Evolutionary conservation across 2,888 invertebrate species (phyloP).

Genomic region (Malthinus flaveolus): DNA sequence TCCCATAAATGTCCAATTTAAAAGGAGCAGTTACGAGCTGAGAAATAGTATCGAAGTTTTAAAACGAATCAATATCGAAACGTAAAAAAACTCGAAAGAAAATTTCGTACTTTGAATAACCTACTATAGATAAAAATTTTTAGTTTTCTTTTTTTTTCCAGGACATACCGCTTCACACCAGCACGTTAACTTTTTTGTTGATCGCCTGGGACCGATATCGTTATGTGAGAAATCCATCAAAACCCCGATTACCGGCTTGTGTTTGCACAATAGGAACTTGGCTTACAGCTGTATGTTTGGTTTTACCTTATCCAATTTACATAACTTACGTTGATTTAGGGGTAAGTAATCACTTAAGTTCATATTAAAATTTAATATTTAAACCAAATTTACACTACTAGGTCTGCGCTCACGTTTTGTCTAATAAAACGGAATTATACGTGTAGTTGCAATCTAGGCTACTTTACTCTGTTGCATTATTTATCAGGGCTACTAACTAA

Average conservation of each 20-base stretch:
- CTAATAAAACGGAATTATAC: no score
- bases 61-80: not conserved
- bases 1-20: not conserved
- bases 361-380: not conserved
- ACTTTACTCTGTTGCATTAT: no score
- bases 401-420: no score
- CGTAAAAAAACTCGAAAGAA: not conserved
- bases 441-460: no score
- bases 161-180: slow-evolving; percentile 72
- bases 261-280: slow-evolving; percentile 71
- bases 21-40: not conserved
- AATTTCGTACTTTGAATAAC: not conserved
- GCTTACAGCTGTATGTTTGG: slow-evolving; percentile 71
- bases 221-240: slow-evolving; percentile 65
- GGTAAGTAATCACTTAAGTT: slow-evolving; percentile 55
- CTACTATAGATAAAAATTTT: not conserved
- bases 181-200: slow-evolving; percentile 69
- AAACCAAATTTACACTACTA: not conserved
- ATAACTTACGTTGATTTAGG: slow-evolving; percentile 71
- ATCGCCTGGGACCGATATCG: slow-evolving; percentile 72
- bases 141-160: slow-evolving; percentile 51
- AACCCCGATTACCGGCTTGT: slow-evolving; percentile 66
- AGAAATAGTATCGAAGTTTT: not conserved
- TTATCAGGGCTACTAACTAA: no score
- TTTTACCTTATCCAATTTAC: slow-evolving; percentile 73